These are phyloP conservation scores for Epinephelus moara DNA, from an alignment of 2,113 vertebrate species.

Conservation along the genomic window DNA sequence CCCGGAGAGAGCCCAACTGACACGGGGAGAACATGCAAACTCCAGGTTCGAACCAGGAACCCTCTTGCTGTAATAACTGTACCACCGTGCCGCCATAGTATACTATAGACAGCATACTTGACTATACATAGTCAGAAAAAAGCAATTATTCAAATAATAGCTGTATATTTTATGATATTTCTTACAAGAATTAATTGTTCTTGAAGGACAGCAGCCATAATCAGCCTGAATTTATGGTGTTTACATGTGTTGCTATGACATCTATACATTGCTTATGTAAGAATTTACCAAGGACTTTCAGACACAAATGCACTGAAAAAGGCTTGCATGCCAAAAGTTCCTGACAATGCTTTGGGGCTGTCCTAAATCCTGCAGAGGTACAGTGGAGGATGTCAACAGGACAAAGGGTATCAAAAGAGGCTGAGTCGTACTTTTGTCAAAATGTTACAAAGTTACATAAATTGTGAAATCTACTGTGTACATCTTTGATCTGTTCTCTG, in stretches of 20 bases:
- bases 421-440: not conserved
- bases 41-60: no score
- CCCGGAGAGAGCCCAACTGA: no score
- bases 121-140: no score
- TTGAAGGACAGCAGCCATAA: not conserved
- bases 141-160: no score
- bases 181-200: not conserved
- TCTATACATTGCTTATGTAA: not conserved
- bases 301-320: not conserved
- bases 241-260: not conserved
- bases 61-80: no score
- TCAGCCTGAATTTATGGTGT: not conserved
- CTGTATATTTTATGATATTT: not conserved
- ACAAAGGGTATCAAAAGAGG: not conserved
- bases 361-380: not conserved
- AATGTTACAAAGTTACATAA: constrained; percentile 24
- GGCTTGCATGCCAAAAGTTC: not conserved
- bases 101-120: no score
- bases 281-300: not conserved
- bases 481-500: constrained; percentile 16
- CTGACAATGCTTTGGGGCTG: no score
- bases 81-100: no score
- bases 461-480: not conserved
- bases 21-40: no score
- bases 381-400: not conserved